Conservation (phyloP, 2,888 invertebrate species). For the Folsomia manolachei region DNA sequence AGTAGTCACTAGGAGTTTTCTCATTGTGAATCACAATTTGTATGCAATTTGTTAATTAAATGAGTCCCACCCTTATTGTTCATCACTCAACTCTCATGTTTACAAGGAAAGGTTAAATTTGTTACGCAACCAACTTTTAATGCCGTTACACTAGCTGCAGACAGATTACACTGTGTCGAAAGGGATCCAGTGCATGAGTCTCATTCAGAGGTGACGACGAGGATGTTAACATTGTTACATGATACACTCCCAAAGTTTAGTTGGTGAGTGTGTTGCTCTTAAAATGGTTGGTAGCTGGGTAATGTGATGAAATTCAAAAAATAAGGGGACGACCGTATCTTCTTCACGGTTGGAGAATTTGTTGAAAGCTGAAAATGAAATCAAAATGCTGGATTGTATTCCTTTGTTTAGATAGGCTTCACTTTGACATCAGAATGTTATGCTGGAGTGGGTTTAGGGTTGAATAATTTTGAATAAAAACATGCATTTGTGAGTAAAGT, state of each 20-base stretch:
- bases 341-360: neutral
- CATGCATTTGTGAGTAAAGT: neutral
- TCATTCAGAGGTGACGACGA: neutral
- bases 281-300: too few relatives aligned
- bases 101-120: neutral
- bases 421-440: neutral
- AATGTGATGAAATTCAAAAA: slow-evolving; percentile 3
- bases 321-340: slow-evolving; percentile 1
- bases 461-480: neutral
- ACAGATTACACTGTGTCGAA: neutral
- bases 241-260: too few relatives aligned
- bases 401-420: neutral
- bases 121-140: neutral
- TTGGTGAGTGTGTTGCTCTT: too few relatives aligned
- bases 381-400: neutral
- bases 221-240: neutral
- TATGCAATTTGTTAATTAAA: slow-evolving; percentile 7
- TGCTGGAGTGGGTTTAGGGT: neutral
- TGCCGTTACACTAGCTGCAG: neutral
- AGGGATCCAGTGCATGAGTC: neutral
- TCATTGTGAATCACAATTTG: neutral
- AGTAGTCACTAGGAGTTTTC: too few relatives aligned
- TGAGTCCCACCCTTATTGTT: neutral
- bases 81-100: too few relatives aligned
- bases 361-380: neutral